phyloP scores from a whole-genome alignment of 2,113 vertebrate genomes.

The Panthera tigris region DNA sequence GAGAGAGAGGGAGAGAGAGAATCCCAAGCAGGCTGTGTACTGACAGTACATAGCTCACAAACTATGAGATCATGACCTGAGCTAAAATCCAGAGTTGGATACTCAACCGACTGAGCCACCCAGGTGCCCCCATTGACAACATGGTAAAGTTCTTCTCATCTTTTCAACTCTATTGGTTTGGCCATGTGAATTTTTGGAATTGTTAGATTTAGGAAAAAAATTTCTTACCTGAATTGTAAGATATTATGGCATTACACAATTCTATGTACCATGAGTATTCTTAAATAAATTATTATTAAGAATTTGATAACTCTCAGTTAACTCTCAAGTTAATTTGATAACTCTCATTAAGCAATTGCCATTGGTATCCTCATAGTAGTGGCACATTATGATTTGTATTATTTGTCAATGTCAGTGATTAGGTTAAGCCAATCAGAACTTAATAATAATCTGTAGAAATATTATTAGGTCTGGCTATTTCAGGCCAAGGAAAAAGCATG shows the following conservation, averaged over 20 bases:
- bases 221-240: not conserved
- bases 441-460: not conserved
- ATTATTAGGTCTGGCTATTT: not conserved
- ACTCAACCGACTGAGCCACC: too few relatives aligned
- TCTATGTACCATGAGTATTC: not conserved
- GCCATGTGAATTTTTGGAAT: not conserved
- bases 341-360: not conserved
- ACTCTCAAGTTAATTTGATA: not conserved
- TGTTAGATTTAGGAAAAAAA: not conserved
- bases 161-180: not conserved
- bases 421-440: not conserved
- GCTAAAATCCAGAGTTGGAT: too few relatives aligned
- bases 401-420: not conserved
- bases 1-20: too few relatives aligned
- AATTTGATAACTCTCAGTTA: not conserved
- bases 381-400: not conserved
- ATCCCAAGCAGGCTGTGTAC: too few relatives aligned
- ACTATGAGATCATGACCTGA: too few relatives aligned
- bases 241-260: not conserved
- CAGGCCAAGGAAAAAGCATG: not conserved
- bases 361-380: not conserved
- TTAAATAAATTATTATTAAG: not conserved
- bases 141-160: not conserved
- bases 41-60: too few relatives aligned
- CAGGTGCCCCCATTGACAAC: not conserved